Evolutionary conservation across 1,140 invertebrate species (phyloP), one percentile per base, ranked within the genome.

Genomic region (Anadara kagoshimensis): DNA sequence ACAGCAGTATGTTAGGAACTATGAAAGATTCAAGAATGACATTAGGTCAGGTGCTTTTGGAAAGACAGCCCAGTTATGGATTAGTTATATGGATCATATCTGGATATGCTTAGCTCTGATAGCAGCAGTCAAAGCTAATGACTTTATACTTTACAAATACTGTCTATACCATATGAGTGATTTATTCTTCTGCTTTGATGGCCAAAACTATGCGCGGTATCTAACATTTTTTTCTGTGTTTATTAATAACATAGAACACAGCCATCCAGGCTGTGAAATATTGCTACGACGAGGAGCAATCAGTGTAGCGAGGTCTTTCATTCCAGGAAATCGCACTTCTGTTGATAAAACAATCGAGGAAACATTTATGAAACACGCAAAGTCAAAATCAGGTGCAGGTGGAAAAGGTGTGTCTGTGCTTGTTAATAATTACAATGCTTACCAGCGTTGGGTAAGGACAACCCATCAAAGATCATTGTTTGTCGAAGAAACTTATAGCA

Each of bases 271-370:
- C 44, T 71, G 70, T 14, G 44, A 47, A 56, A 74, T 72, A 4
- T 64, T 79, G 11, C 0, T 77, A 22, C 41, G 70, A 36, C 41
- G 56, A 43, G 75, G 77, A 14, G 79, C 59, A 5, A 71, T 83
- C 7, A 74, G 71, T 63, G 79, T 80, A 10, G 75, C 75, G 8
- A 67, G 73, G 20, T 80, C 72, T 10, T 73, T 81, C 43, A 74
- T 79, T 29, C 79, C 71, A 54, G 77, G 72, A 22, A 77, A 66
- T 43, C 49, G 61, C 2, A 78, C 66, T 69, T 20, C 71, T 43
- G 79, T 81, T 3, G 78, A 83, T 49, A 75, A 78, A 53, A 78
- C 78, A 49, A 80, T 76, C 45, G 79, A 80, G 57, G 69, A 79
- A 66, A 77, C 79, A 1, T 77, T 81, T 59, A 79, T 79, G 67